Evolutionary conservation across 1,140 invertebrate genomes (phyloP).

Genomic region (Sycophila sp.): DNA sequence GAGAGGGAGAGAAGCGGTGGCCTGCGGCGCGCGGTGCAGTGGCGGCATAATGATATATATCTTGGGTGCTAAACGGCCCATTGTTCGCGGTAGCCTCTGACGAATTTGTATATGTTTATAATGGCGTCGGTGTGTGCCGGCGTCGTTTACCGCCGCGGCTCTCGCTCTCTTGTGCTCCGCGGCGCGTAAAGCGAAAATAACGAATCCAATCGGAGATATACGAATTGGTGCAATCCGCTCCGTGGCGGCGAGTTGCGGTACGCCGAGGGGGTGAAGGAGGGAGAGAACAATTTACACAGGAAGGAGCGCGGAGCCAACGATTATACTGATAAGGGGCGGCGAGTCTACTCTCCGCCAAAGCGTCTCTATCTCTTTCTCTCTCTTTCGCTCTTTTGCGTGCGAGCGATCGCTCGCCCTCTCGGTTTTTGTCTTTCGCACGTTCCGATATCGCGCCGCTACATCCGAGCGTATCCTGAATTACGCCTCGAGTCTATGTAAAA

Average conservation of each 20-base stretch:
- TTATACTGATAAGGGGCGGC: conserved; percentile 30
- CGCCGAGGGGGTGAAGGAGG: no score
- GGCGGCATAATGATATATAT: conserved; percentile 64
- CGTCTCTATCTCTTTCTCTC: conserved; percentile 4
- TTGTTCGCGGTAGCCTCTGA: conserved; percentile 63
- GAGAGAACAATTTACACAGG: conserved; percentile 29
- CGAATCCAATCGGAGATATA: conserved; percentile 45
- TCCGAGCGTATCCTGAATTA: not conserved
- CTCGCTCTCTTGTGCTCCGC: conserved; percentile 38
- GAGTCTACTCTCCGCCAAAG: not conserved
- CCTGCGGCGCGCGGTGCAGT: conserved; percentile 37
- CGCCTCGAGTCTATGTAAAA: no score
- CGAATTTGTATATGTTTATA: conserved; percentile 68
- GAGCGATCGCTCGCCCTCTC: no score
- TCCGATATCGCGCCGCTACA: not conserved
- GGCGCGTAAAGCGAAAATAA: conserved; percentile 44
- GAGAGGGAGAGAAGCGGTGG: conserved; percentile 18
- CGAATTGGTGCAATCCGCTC: conserved; percentile 34
- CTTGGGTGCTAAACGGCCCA: conserved; percentile 64
- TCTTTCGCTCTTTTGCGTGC: not conserved
- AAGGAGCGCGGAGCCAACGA: conserved; percentile 17
- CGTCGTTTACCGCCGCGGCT: conserved; percentile 30
- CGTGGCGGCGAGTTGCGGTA: not conserved
- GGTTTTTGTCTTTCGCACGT: conserved; percentile 19
- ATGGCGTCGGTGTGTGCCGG: conserved; percentile 53